phyloP scores from a whole-genome alignment of 2,888 invertebrate species.

The Oeneis ivallda region DNA sequence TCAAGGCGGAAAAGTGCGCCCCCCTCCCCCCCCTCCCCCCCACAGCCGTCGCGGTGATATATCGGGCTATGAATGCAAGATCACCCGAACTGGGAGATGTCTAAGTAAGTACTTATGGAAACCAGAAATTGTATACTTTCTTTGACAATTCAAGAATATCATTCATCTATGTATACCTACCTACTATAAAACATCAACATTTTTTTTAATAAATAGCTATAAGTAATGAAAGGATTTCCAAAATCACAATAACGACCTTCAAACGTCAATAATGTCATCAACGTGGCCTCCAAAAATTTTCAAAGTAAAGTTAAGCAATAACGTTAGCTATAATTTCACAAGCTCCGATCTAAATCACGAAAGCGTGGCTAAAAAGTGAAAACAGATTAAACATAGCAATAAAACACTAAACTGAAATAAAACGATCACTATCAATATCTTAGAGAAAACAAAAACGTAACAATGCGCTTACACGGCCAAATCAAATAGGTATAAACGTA shows the following conservation, averaged over 20 bases:
- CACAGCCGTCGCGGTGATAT: slow-evolving; percentile 65
- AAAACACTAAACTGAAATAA: slow-evolving; percentile 30
- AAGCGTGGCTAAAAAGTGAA: slow-evolving; percentile 24
- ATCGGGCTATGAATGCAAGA: slow-evolving; percentile 79
- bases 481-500: slow-evolving; percentile 56
- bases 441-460: slow-evolving; percentile 60
- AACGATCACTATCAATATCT: slow-evolving; percentile 53
- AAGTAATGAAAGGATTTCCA: no score
- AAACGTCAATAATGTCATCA: no score
- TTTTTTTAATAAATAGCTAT: no score
- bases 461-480: slow-evolving; percentile 73
- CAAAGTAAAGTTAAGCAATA: no score
- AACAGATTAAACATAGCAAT: slow-evolving; percentile 33
- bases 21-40: slow-evolving; percentile 52
- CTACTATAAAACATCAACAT: no score
- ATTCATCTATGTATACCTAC: no score
- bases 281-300: no score
- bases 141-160: no score
- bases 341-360: slow-evolving; percentile 7
- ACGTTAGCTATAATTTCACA: background rate
- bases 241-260: no score
- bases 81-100: slow-evolving; percentile 62
- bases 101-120: slow-evolving; percentile 75
- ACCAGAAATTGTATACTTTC: slow-evolving; percentile 64
- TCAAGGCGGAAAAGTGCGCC: slow-evolving; percentile 65